Conservation (phyloP, 2,113 vertebrate species). For the Haemorhous mexicanus region DNA sequence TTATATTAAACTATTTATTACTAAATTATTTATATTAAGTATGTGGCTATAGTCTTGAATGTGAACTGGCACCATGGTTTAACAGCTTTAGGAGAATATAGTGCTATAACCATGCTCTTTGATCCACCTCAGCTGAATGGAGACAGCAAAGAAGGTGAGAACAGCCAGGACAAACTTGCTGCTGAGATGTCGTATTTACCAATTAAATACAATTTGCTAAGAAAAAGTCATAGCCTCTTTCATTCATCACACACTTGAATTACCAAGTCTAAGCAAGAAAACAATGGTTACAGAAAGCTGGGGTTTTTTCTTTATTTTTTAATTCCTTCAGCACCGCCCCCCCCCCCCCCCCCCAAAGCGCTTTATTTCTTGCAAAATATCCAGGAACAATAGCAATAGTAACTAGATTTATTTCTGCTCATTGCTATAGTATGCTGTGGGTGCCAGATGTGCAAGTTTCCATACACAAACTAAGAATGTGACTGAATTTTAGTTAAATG, state of each 20-base stretch:
- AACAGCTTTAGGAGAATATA: background rate
- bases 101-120: background rate
- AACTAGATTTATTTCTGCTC: background rate
- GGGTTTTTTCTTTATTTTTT: fast-evolving
- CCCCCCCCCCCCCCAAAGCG: background rate
- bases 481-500: background rate
- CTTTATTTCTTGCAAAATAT: conserved; percentile 21
- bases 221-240: background rate
- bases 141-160: background rate
- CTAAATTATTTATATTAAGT: background rate
- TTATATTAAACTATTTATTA: background rate
- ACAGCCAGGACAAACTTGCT: background rate
- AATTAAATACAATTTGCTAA: background rate
- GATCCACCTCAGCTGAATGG: background rate
- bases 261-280: background rate
- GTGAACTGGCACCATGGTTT: background rate
- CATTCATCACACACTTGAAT: background rate
- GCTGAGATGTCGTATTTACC: background rate
- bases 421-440: background rate
- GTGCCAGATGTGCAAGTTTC: conserved; percentile 38
- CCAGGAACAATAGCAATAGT: conserved; percentile 33
- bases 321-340: background rate
- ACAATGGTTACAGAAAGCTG: background rate
- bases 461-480: background rate
- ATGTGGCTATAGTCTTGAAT: background rate